A percentile compares a stretch with the other conserved stretches of the same genome.
These are phyloP conservation scores for Papilio gigon DNA, from an alignment of 2,888 invertebrate genomes.

Conservation along the genomic window DNA sequence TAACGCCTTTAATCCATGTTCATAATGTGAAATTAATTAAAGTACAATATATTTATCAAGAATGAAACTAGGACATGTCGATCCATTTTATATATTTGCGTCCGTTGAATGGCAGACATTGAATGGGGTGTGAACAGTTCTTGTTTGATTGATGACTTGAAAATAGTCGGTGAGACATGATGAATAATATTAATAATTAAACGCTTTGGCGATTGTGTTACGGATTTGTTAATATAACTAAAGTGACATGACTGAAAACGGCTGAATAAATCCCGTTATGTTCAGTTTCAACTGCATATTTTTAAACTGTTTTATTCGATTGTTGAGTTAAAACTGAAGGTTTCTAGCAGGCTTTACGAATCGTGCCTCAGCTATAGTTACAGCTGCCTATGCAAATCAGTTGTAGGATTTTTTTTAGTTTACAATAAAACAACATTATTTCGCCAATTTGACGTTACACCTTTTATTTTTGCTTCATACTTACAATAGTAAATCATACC, in stretches of 20 bases:
- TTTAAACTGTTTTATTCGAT: no score
- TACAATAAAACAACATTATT: slow-evolving; percentile 47
- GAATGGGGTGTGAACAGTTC: background rate
- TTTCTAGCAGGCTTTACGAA: no score
- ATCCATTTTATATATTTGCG: background rate
- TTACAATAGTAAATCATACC: slow-evolving; percentile 64
- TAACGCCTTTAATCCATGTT: no score
- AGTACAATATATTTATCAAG: no score
- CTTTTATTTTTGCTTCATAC: slow-evolving; percentile 66
- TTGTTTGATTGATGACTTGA: background rate
- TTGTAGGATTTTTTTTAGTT: background rate
- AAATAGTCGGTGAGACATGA: background rate
- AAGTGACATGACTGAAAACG: no score
- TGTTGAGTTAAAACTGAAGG: no score
- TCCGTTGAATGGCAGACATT: background rate
- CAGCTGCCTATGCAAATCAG: background rate
- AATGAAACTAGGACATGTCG: background rate
- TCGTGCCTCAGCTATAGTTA: background rate
- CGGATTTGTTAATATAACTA: no score
- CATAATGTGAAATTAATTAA: no score
- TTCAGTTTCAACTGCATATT: no score
- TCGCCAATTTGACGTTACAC: slow-evolving; percentile 63
- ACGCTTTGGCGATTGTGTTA: no score
- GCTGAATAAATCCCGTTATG: no score
- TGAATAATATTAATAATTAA: no score